Base-by-base conservation (phyloP, 2,797 vertebrate species). In the Helostoma temminkii region DNA sequence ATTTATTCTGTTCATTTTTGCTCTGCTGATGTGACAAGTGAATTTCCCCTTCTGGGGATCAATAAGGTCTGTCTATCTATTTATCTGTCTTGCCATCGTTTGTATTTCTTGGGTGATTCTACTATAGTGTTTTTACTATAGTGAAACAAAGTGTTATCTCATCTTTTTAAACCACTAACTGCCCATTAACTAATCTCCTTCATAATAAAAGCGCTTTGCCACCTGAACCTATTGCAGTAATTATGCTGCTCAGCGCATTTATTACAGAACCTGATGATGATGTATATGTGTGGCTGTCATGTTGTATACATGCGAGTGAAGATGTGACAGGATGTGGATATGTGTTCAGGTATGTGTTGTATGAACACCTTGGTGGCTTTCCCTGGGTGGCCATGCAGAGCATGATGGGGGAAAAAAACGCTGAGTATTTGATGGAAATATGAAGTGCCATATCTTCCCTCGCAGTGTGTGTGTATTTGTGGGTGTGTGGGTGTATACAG, bases 341-440 rank as follows among this genome's bases (percentile, higher is more conserved):
- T 64, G 57, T 67, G 26, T 50, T 9, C 18, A 37, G 36, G 10
- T 63, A 39, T 76, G 58, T 80, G 70, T 66, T 68, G 79, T 73
- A 19, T 54, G 72, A 77, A 64, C 64, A 50, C 14, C 8, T 2
- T 21, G 3, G 67, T 80, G 78, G 71, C 74, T 89, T 86, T 77
- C 66, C 74, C 81, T 80, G 56, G 85, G 76, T 83, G 49, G 66
- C 62, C 66, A 47, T 49, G 61, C 76, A 83, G 84, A 80, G 79
- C 66, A 61, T 8, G 18, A 72, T 50, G 64, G 65, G 65, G 74
- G 30, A 57, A 75, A 57, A 75, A 82, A 83, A 49, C 25, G 67
- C 76, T 80, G 81, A 88, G 72, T 85, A 74, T 90, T 88, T 91
- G 90, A 92, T 70, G 82, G 74, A 87, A 80, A 93, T 83, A 60